Evolutionary conservation across 2,797 vertebrate genomes (phyloP).

Genomic region (Enteromius paludinosus): DNA sequence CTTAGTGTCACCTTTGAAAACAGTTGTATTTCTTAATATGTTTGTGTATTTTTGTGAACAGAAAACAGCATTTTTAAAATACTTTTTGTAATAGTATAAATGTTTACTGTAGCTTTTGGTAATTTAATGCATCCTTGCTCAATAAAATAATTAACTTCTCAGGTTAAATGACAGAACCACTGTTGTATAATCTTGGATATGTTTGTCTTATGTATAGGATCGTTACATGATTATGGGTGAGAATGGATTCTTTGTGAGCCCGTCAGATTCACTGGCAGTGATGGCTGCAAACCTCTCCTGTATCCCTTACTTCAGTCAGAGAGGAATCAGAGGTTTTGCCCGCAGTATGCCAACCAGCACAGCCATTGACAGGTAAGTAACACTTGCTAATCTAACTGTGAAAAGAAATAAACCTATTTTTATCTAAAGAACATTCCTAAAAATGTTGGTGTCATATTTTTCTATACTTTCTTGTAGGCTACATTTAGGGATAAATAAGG

Average conservation of each 20-base stretch:
- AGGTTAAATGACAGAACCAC: background rate
- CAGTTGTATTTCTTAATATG: background rate
- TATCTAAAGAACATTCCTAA: background rate
- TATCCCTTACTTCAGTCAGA: constrained; percentile 94
- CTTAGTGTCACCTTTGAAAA: background rate
- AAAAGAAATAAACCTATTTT: background rate
- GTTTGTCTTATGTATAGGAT: constrained; percentile 78
- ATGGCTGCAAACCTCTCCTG: constrained; percentile 94
- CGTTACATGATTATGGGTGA: constrained; percentile 98
- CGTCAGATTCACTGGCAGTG: constrained; percentile 94
- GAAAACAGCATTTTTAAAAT: background rate
- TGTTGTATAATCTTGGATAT: constrained; percentile 9
- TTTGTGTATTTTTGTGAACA: background rate
- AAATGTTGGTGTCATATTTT: background rate
- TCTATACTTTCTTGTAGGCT: background rate
- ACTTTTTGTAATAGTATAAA: background rate
- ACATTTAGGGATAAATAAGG: background rate
- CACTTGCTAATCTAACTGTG: background rate
- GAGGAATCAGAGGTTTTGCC: constrained; percentile 91
- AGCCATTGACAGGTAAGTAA: constrained; percentile 91
- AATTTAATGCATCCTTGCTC: background rate
- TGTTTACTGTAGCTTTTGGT: background rate
- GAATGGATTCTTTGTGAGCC: constrained; percentile 96
- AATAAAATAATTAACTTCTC: background rate
- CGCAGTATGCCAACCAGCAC: constrained; percentile 96